phyloP scores from a whole-genome alignment of 2,113 vertebrate genomes.

The Rhynchomys soricoides region DNA sequence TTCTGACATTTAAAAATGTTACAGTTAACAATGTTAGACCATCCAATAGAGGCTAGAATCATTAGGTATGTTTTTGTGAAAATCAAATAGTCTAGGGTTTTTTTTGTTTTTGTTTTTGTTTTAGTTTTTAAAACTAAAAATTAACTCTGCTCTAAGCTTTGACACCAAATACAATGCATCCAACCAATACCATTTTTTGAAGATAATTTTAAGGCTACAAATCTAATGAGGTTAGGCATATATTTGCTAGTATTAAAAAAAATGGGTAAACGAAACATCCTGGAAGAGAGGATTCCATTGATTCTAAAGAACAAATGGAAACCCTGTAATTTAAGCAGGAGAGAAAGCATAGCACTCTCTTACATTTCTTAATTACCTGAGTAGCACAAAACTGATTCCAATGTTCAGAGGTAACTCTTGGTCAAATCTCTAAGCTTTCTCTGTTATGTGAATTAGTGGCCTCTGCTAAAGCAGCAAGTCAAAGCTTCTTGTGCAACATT shows the following conservation, averaged over 20 bases:
- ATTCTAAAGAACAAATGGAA: background rate
- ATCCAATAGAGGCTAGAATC: conserved; percentile 38
- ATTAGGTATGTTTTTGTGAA: conserved; percentile 30
- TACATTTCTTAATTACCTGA: conserved; percentile 17
- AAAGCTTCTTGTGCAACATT: background rate
- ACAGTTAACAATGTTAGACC: conserved; percentile 51
- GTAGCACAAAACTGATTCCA: background rate
- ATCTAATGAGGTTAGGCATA: conserved; percentile 21
- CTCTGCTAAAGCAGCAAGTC: background rate
- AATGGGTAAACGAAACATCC: background rate
- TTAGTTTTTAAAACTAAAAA: conserved; percentile 41
- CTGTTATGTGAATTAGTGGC: background rate
- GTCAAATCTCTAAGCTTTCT: background rate
- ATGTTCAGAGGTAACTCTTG: background rate
- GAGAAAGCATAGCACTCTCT: conserved; percentile 2
- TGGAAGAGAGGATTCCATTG: background rate
- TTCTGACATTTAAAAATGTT: conserved; percentile 43
- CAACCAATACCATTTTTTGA: background rate
- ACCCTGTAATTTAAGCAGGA: background rate
- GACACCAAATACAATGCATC: conserved; percentile 55
- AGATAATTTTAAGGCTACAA: conserved; percentile 47
- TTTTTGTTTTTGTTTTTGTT: background rate
- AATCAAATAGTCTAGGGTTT: conserved; percentile 11
- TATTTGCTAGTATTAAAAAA: conserved; percentile 36
- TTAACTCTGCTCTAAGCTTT: conserved; percentile 68